Evolutionary conservation across 2,888 invertebrate species (phyloP), one percentile per base, ranked within the genome.

Genomic region (Tinea pellionella): DNA sequence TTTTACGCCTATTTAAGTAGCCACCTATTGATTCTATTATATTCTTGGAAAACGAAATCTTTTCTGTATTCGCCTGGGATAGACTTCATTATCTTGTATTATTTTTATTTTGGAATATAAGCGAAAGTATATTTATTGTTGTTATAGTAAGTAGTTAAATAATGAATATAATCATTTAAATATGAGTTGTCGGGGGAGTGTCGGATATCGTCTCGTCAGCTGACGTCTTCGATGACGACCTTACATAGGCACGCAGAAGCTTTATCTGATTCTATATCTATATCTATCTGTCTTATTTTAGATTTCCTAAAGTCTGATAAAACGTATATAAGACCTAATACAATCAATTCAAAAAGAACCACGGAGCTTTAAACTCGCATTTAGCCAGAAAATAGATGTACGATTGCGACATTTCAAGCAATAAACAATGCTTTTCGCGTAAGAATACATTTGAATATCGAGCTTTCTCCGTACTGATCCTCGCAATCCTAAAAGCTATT

Each of bases 401-500:
- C 37, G 24, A 24, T 3, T 24, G 37, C 37, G 37, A 37, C 37
- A 37, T 12, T 37, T 37, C 3, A 37, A 9, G 37, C 37, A n/a
- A 37, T 37, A 37, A 37, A 37, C 37, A 37, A 37, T 37, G 37
- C 37, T 37, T 37, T 37, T n/a, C 37, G 9, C 37, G 37, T 9
- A 37, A 37, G 68, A 72, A 68, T 67, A 66, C 72, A 75, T 74
- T 73, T 70, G 69, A 74, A 73, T 73, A 74, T 74, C 67, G 71
- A 73, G 72, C 65, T 65, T 37, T 12, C 37, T 67, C 65, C 64
- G 63, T 66, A 68, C 69, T 70, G 66, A 71, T 71, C 66, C 66
- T 67, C 66, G 70, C 64, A 64, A 64, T 69, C 70, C 72, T 77
- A 75, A 78, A 75, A 69, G 74, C 69, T 74, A 75, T 71, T 75